These are phyloP conservation scores for Gila orcuttii DNA, from an alignment of 2,113 vertebrate genomes.

Conservation along the genomic window DNA sequence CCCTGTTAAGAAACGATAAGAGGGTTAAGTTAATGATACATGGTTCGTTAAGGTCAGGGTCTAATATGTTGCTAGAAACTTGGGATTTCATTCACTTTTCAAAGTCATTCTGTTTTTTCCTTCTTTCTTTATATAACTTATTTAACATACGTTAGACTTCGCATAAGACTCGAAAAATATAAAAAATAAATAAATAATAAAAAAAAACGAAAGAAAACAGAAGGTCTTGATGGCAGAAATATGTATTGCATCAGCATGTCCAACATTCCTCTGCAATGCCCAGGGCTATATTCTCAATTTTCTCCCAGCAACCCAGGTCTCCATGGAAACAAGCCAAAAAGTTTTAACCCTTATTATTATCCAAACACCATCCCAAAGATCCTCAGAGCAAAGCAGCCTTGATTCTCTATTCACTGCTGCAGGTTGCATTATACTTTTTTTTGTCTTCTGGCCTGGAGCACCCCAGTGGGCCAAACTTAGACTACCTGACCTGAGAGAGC, in stretches of 20 bases:
- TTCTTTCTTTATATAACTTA: background rate
- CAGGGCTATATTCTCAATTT: slow-evolving; percentile 39
- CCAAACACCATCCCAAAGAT: slow-evolving; percentile 43
- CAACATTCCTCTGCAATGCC: slow-evolving; percentile 39
- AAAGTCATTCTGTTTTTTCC: background rate
- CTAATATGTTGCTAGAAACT: background rate
- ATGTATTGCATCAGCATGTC: slow-evolving; percentile 45
- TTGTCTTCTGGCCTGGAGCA: slow-evolving; percentile 44
- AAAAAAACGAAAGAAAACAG: slow-evolving; percentile 24
- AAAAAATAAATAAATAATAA: background rate
- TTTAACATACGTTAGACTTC: background rate
- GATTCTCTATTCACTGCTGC: slow-evolving; percentile 34
- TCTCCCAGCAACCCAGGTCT: slow-evolving; percentile 37
- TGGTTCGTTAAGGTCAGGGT: background rate
- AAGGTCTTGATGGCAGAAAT: background rate
- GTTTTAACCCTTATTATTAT: slow-evolving; percentile 39
- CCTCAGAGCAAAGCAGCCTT: slow-evolving; percentile 36
- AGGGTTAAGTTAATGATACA: background rate
- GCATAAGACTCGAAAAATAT: background rate
- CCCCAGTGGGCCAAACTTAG: slow-evolving; percentile 33
- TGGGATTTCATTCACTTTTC: background rate
- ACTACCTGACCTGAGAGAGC: slow-evolving; percentile 35
- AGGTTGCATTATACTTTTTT: slow-evolving; percentile 48
- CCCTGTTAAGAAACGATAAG: background rate
- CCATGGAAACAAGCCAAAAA: slow-evolving; percentile 46